These are phyloP conservation scores for Siniperca knerii DNA, from an alignment of 2,113 vertebrate species.

Conservation along the genomic window DNA sequence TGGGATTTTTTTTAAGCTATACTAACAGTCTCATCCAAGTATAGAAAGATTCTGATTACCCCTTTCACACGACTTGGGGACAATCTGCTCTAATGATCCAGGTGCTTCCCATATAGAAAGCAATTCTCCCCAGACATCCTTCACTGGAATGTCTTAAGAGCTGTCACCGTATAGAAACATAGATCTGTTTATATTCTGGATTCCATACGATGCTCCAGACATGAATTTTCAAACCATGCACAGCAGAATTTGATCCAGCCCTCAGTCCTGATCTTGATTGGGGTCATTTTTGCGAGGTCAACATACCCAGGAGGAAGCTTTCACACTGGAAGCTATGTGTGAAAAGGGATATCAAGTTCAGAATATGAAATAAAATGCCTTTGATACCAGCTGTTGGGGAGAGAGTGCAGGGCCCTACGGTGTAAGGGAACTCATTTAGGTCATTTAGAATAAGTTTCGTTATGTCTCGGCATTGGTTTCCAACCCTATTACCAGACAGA, in stretches of 20 bases:
- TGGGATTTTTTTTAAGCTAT: background rate
- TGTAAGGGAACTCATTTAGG: background rate
- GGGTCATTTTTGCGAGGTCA: slow-evolving; percentile 9
- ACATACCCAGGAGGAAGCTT: background rate
- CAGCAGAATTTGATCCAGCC: slow-evolving; percentile 3
- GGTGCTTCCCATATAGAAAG: slow-evolving; percentile 40
- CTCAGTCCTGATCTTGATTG: slow-evolving; percentile 4
- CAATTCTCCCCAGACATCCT: slow-evolving; percentile 9
- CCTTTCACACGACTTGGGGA: background rate
- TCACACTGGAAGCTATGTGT: background rate
- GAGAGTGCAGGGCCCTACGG: too few species aligned
- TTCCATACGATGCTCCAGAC: background rate
- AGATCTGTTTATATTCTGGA: slow-evolving; percentile 8
- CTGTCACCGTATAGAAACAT: background rate
- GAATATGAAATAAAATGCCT: background rate
- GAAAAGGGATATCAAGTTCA: slow-evolving; percentile 18
- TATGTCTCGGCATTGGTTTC: background rate
- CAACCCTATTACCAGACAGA: background rate
- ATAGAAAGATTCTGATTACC: slow-evolving; percentile 26
- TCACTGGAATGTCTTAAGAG: slow-evolving; percentile 29
- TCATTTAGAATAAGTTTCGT: background rate
- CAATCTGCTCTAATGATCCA: slow-evolving; percentile 23
- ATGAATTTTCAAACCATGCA: background rate
- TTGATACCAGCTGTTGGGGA: background rate
- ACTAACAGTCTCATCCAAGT: slow-evolving; percentile 12